Evolutionary conservation across 2,113 vertebrate genomes (phyloP).

Genomic region (Chlamydotis undulata): DNA sequence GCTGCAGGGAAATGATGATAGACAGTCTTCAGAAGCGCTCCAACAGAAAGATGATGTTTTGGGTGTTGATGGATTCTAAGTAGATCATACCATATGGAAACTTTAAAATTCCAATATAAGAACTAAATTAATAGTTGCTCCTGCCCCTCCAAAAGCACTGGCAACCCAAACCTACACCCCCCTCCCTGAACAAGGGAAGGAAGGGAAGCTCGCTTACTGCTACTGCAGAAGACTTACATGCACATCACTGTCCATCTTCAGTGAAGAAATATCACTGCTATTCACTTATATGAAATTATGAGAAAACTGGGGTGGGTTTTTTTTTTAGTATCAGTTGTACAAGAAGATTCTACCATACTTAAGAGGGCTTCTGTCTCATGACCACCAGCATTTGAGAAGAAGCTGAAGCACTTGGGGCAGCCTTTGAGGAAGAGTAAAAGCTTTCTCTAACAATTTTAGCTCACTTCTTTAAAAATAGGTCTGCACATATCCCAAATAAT

Average conservation of each 20-base stretch:
- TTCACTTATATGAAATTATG: neutral
- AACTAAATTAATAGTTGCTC: neutral
- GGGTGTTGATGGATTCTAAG: neutral
- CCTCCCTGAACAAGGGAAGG: fast-evolving
- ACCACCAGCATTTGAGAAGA: neutral
- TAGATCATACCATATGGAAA: neutral
- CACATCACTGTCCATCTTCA: neutral
- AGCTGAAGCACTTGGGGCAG: neutral
- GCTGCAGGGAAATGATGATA: neutral
- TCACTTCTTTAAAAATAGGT: neutral
- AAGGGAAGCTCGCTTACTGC: neutral
- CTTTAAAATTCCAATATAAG: neutral
- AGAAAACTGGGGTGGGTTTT: neutral
- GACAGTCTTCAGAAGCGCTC: neutral
- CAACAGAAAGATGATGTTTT: neutral
- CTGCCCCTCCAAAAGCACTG: neutral
- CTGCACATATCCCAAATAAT: neutral
- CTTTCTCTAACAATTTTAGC: neutral
- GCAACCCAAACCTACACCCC: neutral
- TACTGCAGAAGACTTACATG: neutral
- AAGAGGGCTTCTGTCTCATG: neutral
- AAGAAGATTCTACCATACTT: neutral
- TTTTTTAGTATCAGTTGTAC: neutral
- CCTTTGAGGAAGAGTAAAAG: neutral
- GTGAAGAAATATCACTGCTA: neutral